Evolutionary conservation across 2,113 vertebrate species (phyloP).

Genomic region (Corynorhinus townsendii): DNA sequence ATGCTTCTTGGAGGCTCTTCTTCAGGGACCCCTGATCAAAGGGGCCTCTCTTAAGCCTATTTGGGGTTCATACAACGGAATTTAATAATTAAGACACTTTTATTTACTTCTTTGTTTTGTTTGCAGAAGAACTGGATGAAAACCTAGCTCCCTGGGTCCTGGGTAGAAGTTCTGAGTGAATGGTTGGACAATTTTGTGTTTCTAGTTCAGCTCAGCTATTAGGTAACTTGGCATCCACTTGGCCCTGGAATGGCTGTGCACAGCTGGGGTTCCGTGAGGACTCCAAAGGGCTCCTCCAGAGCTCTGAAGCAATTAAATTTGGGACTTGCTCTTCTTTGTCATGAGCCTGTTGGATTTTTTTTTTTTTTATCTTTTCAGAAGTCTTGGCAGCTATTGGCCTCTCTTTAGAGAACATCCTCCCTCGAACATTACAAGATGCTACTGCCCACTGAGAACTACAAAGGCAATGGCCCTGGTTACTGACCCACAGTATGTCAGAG

Average conservation of each 20-base stretch:
- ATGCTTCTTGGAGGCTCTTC: neutral
- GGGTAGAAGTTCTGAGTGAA: neutral
- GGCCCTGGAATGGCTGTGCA: neutral
- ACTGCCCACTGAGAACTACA: neutral
- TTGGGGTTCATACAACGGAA: neutral
- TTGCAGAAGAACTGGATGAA: slow-evolving; percentile 1
- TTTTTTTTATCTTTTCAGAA: neutral
- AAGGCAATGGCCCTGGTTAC: neutral
- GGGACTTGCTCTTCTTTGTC: neutral
- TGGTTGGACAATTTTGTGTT: neutral
- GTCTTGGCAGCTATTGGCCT: neutral
- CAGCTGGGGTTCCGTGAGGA: neutral
- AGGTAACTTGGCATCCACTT: neutral
- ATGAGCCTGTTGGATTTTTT: neutral
- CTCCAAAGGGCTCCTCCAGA: neutral
- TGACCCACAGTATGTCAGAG: neutral
- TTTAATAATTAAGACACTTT: neutral
- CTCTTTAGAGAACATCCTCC: neutral
- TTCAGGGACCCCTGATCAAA: neutral
- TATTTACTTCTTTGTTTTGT: slow-evolving; percentile 4
- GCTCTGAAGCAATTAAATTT: neutral
- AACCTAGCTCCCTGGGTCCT: neutral
- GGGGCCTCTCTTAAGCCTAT: neutral
- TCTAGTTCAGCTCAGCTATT: neutral
- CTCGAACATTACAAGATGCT: neutral